phyloP scores from a whole-genome alignment of 2,797 vertebrate genomes.

The Aphelocoma californica region DNA sequence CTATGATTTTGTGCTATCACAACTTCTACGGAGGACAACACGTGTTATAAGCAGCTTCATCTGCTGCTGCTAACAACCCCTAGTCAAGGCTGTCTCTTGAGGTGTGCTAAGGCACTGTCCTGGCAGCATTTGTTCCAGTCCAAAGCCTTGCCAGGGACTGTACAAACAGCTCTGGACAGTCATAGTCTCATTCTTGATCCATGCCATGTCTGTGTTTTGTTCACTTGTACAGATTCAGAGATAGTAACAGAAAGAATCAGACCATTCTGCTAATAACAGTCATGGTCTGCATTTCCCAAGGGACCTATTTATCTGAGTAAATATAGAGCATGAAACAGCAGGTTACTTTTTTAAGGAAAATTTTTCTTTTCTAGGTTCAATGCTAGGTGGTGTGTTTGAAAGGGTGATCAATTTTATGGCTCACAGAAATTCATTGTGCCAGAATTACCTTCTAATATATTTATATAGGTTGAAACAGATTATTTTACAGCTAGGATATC shows the following conservation, averaged over 20 bases:
- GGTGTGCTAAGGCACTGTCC: neutral
- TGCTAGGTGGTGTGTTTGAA: neutral
- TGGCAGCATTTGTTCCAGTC: neutral
- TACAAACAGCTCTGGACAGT: neutral
- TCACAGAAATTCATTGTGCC: neutral
- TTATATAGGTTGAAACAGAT: neutral
- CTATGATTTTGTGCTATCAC: neutral
- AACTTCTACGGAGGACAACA: neutral
- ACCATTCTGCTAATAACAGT: neutral
- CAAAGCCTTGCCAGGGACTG: neutral
- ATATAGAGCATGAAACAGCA: neutral
- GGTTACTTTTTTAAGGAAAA: neutral
- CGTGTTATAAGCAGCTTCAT: neutral
- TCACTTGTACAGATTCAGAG: neutral
- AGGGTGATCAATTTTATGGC: neutral
- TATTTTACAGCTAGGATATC: neutral
- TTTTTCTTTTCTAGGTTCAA: neutral
- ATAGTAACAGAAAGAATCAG: neutral
- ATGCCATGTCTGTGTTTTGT: neutral
- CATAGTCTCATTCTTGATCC: neutral
- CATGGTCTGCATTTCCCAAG: neutral
- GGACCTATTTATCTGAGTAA: slow-evolving; percentile 15
- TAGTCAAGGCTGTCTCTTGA: neutral
- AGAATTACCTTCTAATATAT: neutral
- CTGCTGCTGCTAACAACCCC: neutral